Conservation (phyloP, 2,888 invertebrate genomes). For the Platycnemis pennipes region DNA sequence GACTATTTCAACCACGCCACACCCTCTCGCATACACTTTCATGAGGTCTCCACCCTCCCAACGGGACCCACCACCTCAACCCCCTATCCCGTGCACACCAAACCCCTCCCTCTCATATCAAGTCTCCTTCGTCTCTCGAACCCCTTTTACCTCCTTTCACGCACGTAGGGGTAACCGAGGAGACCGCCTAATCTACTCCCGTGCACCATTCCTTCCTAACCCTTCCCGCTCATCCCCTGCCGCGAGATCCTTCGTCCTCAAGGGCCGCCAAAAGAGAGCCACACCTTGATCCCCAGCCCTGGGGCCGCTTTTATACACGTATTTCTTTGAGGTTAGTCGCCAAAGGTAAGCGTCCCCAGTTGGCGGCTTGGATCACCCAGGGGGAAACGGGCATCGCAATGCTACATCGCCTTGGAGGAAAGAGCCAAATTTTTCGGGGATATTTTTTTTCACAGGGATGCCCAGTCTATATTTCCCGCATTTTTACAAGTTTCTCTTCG, state of each 20-base stretch:
- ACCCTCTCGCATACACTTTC: constrained; percentile 2
- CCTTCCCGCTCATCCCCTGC: no score
- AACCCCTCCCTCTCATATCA: background rate
- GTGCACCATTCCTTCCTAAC: background rate
- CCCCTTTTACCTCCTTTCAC: background rate
- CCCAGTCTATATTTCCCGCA: no score
- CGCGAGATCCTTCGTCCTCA: background rate
- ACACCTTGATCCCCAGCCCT: background rate
- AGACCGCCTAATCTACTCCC: constrained; percentile 19
- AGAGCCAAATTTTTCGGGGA: no score
- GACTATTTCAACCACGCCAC: no score
- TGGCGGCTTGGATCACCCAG: background rate
- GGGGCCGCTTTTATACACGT: background rate
- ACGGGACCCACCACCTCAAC: background rate
- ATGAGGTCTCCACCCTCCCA: background rate
- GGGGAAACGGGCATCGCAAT: background rate
- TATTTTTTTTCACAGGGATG: no score
- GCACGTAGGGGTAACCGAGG: background rate
- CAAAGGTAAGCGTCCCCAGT: background rate
- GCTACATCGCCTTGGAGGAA: background rate
- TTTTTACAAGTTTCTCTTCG: no score
- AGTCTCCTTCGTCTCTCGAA: background rate
- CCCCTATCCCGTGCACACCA: background rate
- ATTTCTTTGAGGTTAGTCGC: background rate
- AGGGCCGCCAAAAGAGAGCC: background rate